Conservation (phyloP, 2,113 vertebrate species). For the Sander lucioperca region DNA sequence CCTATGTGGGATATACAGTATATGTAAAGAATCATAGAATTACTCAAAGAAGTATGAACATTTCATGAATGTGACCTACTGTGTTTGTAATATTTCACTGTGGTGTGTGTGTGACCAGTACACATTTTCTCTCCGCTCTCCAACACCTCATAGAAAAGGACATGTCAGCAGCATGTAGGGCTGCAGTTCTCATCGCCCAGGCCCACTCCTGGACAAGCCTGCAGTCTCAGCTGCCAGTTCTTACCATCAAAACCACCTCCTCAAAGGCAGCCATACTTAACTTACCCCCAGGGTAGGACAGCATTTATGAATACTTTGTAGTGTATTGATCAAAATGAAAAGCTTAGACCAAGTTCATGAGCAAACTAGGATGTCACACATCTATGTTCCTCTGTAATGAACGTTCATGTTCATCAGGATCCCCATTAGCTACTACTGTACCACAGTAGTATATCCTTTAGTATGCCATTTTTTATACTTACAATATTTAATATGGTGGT, state of each 20-base stretch:
- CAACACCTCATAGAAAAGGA: conserved; percentile 59
- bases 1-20: neutral
- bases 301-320: neutral
- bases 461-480: neutral
- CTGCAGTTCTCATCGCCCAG: conserved; percentile 82
- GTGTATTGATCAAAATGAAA: conserved; percentile 13
- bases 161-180: conserved; percentile 33
- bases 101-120: neutral
- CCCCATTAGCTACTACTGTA: too few relatives aligned
- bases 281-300: conserved; percentile 90
- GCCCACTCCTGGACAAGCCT: conserved; percentile 87
- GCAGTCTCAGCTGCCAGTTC: conserved; percentile 77
- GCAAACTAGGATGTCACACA: neutral
- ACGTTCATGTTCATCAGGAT: neutral
- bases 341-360: neutral
- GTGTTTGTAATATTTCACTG: neutral
- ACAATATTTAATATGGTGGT: neutral
- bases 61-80: neutral
- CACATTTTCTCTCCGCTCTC: conserved; percentile 6
- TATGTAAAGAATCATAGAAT: neutral
- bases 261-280: conserved; percentile 86
- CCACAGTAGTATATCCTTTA: neutral
- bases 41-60: neutral
- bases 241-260: conserved; percentile 88
- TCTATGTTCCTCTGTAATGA: neutral